Conservation (phyloP, 2,797 vertebrate species). For the Coilia nasus region DNA sequence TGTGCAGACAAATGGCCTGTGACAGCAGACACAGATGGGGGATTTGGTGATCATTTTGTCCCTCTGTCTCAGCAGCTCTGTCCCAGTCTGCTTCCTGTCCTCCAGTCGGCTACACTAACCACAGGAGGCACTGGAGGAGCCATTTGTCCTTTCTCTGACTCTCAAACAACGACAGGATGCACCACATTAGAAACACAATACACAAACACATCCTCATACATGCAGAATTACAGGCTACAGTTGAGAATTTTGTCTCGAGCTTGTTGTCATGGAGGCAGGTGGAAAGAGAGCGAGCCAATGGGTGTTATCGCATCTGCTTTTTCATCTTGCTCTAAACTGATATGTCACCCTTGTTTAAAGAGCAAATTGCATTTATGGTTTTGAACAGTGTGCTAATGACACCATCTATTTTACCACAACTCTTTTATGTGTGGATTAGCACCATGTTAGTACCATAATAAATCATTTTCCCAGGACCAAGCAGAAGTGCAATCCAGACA, state of each 20-base stretch:
- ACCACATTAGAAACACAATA: not conserved
- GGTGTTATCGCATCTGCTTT: not conserved
- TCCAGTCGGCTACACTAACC: not conserved
- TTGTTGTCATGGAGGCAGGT: constrained; percentile 14
- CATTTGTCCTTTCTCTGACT: not conserved
- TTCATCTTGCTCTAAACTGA: not conserved
- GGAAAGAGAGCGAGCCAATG: not conserved
- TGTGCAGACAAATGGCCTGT: not conserved
- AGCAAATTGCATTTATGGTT: constrained; percentile 9
- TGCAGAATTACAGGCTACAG: not conserved
- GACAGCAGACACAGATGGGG: constrained; percentile 17
- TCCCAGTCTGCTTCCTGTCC: not conserved
- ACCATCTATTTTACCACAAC: constrained; percentile 6
- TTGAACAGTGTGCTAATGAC: constrained; percentile 8
- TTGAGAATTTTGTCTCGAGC: not conserved
- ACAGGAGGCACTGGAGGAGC: not conserved
- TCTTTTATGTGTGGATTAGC: not conserved
- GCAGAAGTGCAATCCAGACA: not conserved
- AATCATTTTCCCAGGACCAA: not conserved
- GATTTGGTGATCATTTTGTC: constrained; percentile 17
- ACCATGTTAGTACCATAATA: constrained; percentile 8
- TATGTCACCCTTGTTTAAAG: not conserved
- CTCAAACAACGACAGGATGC: not conserved
- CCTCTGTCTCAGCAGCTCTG: not conserved
- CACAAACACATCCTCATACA: not conserved